Evolutionary conservation across 2,888 invertebrate genomes (phyloP).

Genomic region (Agapostemon virescens): DNA sequence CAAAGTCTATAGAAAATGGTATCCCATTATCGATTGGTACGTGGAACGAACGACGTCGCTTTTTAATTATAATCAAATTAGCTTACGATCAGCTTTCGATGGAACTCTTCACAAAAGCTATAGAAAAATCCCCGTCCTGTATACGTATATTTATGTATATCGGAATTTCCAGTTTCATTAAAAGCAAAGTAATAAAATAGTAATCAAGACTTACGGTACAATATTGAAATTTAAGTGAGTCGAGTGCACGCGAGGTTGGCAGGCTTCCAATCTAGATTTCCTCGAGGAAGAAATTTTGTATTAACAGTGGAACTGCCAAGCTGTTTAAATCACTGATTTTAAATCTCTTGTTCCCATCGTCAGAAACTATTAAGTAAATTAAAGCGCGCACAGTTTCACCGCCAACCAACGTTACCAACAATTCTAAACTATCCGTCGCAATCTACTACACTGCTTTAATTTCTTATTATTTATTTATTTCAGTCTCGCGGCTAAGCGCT

Average conservation of each 20-base stretch:
- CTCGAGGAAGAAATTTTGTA: slow-evolving; percentile 1
- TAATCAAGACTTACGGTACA: slow-evolving; percentile 10
- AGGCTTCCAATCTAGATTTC: slow-evolving; percentile 1
- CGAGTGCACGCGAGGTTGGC: slow-evolving; percentile 5
- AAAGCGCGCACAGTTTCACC: not conserved
- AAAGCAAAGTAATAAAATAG: not conserved
- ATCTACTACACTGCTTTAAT: too few species aligned
- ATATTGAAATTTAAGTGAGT: slow-evolving; percentile 10
- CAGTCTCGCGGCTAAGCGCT: too few species aligned
- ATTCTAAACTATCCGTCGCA: not conserved
- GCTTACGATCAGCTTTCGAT: not conserved
- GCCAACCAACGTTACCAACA: not conserved
- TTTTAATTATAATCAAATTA: not conserved
- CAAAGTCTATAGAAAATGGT: not conserved
- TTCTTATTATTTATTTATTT: too few species aligned
- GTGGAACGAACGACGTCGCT: not conserved
- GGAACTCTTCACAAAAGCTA: not conserved
- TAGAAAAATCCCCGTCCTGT: not conserved
- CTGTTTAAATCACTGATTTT: slow-evolving; percentile 1
- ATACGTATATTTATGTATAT: not conserved
- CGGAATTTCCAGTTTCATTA: not conserved
- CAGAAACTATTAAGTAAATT: not conserved
- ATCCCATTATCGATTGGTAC: not conserved
- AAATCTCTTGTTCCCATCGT: not conserved
- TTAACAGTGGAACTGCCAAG: slow-evolving; percentile 8